phyloP scores from a whole-genome alignment of 1,140 invertebrate species.

The Brachionus sp. region DNA sequence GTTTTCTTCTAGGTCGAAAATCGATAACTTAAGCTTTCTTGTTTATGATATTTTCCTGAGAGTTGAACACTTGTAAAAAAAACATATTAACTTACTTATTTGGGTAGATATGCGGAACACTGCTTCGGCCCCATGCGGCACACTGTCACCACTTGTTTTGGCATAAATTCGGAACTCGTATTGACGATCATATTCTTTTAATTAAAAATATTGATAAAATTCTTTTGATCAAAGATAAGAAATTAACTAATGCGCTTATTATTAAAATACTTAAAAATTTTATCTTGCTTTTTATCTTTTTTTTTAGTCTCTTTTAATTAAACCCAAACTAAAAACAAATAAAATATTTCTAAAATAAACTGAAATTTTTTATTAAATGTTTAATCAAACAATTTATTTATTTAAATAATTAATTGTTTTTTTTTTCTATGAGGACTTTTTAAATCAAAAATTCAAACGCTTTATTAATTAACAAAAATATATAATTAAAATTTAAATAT shows the following conservation, averaged over 20 bases:
- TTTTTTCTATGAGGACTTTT: neutral
- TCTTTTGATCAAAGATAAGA: neutral
- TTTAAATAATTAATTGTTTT: neutral
- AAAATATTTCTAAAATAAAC: no score
- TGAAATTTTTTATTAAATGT: no score
- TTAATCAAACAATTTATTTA: no score
- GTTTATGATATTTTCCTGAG: neutral
- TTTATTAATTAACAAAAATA: neutral
- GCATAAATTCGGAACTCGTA: constrained; percentile 41
- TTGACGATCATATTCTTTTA: constrained; percentile 38
- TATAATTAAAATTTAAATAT: neutral
- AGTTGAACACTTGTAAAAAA: neutral
- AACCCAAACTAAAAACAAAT: neutral
- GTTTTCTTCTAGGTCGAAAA: constrained; percentile 4
- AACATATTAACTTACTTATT: neutral
- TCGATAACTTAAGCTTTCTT: neutral
- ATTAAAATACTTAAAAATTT: neutral
- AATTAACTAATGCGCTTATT: neutral
- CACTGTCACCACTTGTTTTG: neutral
- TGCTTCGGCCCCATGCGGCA: constrained; percentile 12
- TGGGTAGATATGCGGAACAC: constrained; percentile 33
- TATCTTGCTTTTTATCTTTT: neutral
- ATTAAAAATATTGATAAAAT: neutral
- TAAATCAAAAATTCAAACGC: neutral
- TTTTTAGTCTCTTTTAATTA: neutral